A percentile compares a stretch with the other conserved stretches of the same genome.
These are phyloP conservation scores for Encarsia formosa DNA, from an alignment of 2,888 invertebrate genomes.

Conservation along the genomic window DNA sequence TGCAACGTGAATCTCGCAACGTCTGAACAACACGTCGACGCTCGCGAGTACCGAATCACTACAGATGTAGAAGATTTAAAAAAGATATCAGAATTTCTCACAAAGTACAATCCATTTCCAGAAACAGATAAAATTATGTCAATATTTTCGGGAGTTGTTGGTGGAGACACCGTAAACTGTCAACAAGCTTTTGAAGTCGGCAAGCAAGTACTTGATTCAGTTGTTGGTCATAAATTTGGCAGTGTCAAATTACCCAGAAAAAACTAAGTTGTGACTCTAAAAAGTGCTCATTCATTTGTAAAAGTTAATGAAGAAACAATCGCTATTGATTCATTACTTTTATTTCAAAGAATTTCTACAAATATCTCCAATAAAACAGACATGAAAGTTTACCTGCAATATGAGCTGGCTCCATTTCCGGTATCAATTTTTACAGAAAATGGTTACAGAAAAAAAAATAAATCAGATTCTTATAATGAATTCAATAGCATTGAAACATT, in stretches of 20 bases:
- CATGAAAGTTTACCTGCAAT: conserved; percentile 31
- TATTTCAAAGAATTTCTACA: conserved; percentile 41
- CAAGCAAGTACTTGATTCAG: background rate
- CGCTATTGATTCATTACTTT: background rate
- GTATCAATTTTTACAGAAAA: conserved; percentile 7
- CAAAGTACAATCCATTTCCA: conserved; percentile 40
- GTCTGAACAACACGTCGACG: conserved; percentile 45
- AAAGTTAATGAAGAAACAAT: background rate
- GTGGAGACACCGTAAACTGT: conserved; percentile 31
- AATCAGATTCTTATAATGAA: conserved; percentile 27
- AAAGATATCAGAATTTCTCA: conserved; percentile 41
- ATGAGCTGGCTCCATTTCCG: conserved; percentile 28
- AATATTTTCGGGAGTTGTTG: conserved; percentile 29
- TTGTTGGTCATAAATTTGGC: background rate
- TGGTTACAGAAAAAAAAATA: conserved; percentile 26
- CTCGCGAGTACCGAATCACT: conserved; percentile 42
- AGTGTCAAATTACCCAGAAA: background rate
- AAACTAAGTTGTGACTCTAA: background rate
- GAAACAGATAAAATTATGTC: conserved; percentile 28
- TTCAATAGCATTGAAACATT: conserved; percentile 21
- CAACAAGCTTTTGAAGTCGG: conserved; percentile 39
- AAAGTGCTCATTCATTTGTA: background rate
- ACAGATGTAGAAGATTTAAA: conserved; percentile 34
- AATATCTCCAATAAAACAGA: conserved; percentile 30
- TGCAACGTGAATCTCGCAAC: background rate